Conservation (phyloP, 2,888 invertebrate genomes). For the Trichopria drosophilae region DNA sequence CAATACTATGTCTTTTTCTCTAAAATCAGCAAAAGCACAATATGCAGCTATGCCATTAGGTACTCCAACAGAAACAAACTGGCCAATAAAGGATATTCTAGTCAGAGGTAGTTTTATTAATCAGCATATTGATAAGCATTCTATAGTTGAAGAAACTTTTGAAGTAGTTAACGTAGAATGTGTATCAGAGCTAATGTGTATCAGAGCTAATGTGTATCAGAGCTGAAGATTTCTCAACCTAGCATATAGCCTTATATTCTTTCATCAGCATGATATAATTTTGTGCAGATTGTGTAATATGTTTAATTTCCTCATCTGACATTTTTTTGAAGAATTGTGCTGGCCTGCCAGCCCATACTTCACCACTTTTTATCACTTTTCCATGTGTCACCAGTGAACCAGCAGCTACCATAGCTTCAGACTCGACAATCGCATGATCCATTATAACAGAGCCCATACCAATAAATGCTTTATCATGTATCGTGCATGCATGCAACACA, state of each 20-base stretch:
- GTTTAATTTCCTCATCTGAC: constrained; percentile 18
- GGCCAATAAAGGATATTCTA: too few species aligned
- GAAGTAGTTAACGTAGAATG: too few species aligned
- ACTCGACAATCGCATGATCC: constrained; percentile 15
- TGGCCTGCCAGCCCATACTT: constrained; percentile 18
- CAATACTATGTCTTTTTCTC: too few species aligned
- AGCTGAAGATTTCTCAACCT: too few species aligned
- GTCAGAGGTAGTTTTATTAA: too few species aligned
- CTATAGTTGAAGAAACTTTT: too few species aligned
- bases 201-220: too few species aligned
- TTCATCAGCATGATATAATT: constrained; percentile 23
- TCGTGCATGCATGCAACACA: constrained; percentile 15
- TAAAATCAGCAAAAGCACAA: too few species aligned
- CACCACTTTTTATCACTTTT: constrained; percentile 16
- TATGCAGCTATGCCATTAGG: too few species aligned
- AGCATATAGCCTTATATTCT: constrained; percentile 17
- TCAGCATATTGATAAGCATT: too few species aligned
- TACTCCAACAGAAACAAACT: too few species aligned
- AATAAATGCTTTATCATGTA: constrained; percentile 21
- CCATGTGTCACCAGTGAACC: constrained; percentile 13
- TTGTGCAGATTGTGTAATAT: constrained; percentile 16
- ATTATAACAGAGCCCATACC: constrained; percentile 16
- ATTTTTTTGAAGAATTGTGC: constrained; percentile 20
- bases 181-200: too few species aligned
- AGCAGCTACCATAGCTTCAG: constrained; percentile 20